A percentile compares a stretch with the other conserved stretches of the same genome.
These are phyloP conservation scores for Drosophila phalerata DNA, from an alignment of 2,888 invertebrate species.

Conservation along the genomic window DNA sequence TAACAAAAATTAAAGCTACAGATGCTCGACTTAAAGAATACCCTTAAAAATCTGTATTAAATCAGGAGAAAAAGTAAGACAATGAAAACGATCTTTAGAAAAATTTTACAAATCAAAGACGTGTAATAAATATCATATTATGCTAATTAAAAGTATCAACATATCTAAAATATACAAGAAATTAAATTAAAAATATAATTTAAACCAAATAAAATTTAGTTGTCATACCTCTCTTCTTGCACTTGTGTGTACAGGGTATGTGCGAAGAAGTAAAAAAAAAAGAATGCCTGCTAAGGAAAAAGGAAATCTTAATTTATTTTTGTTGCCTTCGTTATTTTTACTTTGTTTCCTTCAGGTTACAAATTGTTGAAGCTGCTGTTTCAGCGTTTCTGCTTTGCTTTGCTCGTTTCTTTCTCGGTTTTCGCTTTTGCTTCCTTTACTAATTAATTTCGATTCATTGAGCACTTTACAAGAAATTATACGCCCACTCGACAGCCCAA, in stretches of 20 bases:
- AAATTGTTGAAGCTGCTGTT: slow-evolving; percentile 64
- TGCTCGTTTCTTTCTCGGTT: slow-evolving; percentile 41
- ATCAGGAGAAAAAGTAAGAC: neutral
- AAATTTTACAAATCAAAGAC: too few relatives aligned
- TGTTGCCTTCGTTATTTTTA: slow-evolving; percentile 64
- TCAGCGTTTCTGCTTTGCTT: slow-evolving; percentile 51
- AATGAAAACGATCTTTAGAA: neutral
- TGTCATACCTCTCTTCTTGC: too few relatives aligned
- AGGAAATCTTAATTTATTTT: slow-evolving; percentile 71
- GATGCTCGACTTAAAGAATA: neutral
- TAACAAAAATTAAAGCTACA: neutral
- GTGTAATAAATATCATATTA: too few relatives aligned
- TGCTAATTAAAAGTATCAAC: too few relatives aligned
- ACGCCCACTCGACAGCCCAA: slow-evolving; percentile 60
- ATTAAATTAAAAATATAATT: too few relatives aligned
- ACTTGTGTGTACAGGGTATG: neutral
- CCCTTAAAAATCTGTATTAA: neutral
- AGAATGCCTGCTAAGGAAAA: slow-evolving; percentile 60
- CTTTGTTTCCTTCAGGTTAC: slow-evolving; percentile 76
- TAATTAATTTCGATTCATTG: slow-evolving; percentile 83
- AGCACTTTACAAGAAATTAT: slow-evolving; percentile 79
- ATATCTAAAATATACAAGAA: too few relatives aligned
- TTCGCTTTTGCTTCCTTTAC: slow-evolving; percentile 68
- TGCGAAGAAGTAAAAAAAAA: slow-evolving; percentile 14
- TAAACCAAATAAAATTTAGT: too few relatives aligned